Evolutionary conservation across 2,888 invertebrate genomes (phyloP).

Genomic region (Elgonia sp.): DNA sequence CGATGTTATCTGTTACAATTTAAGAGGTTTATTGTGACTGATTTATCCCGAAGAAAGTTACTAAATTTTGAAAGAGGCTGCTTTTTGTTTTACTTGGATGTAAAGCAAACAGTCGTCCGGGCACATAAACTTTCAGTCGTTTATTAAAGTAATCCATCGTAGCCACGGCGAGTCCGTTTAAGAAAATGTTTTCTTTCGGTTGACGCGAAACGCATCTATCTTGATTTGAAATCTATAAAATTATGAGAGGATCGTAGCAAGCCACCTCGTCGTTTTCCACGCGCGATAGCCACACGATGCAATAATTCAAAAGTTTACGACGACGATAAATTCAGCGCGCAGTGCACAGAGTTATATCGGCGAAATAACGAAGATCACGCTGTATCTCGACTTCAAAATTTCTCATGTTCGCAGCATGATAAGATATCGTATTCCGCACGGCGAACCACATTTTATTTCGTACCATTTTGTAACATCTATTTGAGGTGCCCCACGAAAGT

Average conservation of each 20-base stretch:
- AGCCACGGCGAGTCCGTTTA: conserved; percentile 7
- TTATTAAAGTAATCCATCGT: conserved; percentile 25
- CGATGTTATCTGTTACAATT: conserved; percentile 55
- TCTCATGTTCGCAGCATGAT: conserved; percentile 73
- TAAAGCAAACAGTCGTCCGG: conserved; percentile 1
- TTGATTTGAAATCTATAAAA: conserved; percentile 79
- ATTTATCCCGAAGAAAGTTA: conserved; percentile 52
- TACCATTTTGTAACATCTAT: conserved; percentile 62
- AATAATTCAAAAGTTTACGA: conserved; percentile 82
- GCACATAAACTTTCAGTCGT: conserved; percentile 1
- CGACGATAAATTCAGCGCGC: conserved; percentile 79
- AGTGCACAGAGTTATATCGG: conserved; percentile 76
- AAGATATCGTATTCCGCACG: conserved; percentile 74
- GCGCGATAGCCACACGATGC: conserved; percentile 72
- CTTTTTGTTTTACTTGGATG: conserved; percentile 33
- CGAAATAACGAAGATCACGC: conserved; percentile 73
- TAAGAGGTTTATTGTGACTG: conserved; percentile 43
- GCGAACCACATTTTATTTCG: conserved; percentile 63
- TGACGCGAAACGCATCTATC: conserved; percentile 75
- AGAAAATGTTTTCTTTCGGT: conserved; percentile 36
- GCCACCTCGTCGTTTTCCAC: conserved; percentile 72
- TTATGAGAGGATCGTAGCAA: conserved; percentile 78
- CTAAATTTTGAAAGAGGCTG: neutral
- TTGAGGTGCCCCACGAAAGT: conserved; percentile 48
- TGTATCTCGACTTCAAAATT: conserved; percentile 72